Percentiles rank a stretch among this genome's conserved stretches.
These are phyloP conservation scores for Chitala chitala DNA, from an alignment of 2,113 vertebrate species.

Conservation along the genomic window DNA sequence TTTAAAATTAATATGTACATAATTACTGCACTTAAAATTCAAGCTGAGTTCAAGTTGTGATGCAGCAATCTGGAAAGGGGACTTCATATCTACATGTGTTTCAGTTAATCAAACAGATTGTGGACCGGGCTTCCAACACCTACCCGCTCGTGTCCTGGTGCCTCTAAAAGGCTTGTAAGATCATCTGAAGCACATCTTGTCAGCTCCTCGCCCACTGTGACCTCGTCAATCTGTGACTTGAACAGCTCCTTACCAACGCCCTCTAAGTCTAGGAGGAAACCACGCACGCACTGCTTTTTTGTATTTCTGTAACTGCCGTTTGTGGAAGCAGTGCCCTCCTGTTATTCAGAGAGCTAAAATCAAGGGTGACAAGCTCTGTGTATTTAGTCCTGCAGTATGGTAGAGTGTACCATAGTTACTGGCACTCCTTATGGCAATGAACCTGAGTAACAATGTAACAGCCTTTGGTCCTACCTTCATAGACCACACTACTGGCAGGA, in stretches of 20 bases:
- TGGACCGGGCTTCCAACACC: neutral
- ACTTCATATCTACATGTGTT: neutral
- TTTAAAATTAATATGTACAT: no score
- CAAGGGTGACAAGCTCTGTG: neutral
- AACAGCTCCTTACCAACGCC: conserved; percentile 68
- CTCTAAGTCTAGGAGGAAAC: conserved; percentile 67
- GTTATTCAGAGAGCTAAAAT: neutral
- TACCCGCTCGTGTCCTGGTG: conserved; percentile 50
- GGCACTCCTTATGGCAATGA: neutral
- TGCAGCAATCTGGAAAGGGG: no score
- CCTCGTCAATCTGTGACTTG: conserved; percentile 56
- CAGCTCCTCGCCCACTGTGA: conserved; percentile 34
- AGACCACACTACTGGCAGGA: conserved; percentile 68
- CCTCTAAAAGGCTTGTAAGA: conserved; percentile 53
- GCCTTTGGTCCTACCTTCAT: conserved; percentile 65
- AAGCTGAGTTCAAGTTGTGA: no score
- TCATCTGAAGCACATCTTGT: conserved; percentile 43
- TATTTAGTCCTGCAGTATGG: neutral
- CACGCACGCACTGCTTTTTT: neutral
- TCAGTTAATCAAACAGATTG: neutral
- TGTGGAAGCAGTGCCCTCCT: neutral
- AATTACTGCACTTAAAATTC: no score
- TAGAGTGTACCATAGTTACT: neutral
- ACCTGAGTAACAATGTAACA: neutral
- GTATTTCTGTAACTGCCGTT: neutral